These are phyloP conservation scores for Danio jaintianensis DNA, from an alignment of 2,797 vertebrate genomes.

Conservation along the genomic window DNA sequence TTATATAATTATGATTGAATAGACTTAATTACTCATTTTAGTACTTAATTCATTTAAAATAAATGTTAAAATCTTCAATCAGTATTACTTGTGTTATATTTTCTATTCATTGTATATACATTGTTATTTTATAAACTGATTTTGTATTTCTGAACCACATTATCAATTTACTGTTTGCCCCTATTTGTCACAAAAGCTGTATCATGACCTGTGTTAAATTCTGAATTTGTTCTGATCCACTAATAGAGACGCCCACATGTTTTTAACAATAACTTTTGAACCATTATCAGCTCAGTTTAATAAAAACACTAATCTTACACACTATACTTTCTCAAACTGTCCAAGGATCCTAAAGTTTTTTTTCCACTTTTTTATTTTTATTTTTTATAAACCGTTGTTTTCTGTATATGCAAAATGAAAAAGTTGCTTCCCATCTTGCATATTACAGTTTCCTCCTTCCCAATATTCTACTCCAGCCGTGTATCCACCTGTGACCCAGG, in stretches of 20 bases:
- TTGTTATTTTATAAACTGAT: too few species aligned
- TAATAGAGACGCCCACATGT: too few species aligned
- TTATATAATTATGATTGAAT: too few species aligned
- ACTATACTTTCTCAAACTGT: neutral
- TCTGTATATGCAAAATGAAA: neutral
- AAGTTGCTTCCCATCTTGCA: neutral
- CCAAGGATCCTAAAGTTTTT: neutral
- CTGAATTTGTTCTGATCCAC: neutral
- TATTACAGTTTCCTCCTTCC: too few species aligned
- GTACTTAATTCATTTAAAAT: too few species aligned
- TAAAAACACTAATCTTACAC: neutral
- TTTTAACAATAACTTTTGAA: neutral
- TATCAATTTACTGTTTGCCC: neutral
- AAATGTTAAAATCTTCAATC: too few species aligned
- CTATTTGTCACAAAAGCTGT: neutral
- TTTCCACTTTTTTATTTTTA: too few species aligned
- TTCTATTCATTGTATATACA: too few species aligned
- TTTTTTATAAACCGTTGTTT: neutral
- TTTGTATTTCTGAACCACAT: too few species aligned
- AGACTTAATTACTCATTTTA: too few species aligned
- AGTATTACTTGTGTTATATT: too few species aligned
- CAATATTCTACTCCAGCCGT: slow-evolving; percentile 1
- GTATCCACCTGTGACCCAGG: slow-evolving; percentile 30
- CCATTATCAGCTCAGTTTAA: neutral
- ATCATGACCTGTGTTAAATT: neutral